Base-by-base conservation (phyloP, 2,113 vertebrate species). In the Oreotrochilus melanogaster region DNA sequence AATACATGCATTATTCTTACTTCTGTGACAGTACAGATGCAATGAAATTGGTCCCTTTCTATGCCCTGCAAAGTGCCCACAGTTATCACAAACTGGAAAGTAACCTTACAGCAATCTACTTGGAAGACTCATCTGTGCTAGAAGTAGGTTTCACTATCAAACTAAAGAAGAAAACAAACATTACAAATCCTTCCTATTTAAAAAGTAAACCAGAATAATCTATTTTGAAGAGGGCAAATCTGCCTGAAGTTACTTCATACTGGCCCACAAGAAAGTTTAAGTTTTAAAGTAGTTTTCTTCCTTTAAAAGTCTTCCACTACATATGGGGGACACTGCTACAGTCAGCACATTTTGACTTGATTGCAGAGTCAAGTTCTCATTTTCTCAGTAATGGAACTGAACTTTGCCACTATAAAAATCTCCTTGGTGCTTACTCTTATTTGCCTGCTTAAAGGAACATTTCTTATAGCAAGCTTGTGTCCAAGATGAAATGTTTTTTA, bases 61-160 rank as follows among this genome's bases (percentile, higher is more conserved):
- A 4, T 53, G 31, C 22, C n/a, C 47, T 0, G 0, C 50, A 18
- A 30, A 83, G 48, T 13, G 5, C 8, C 42, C 45, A 71, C 0
- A 16, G 37, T 25, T 17, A 72, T 28, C 51, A 72, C 14, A 61
- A 56, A 43, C 1, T 79, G 50, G 17, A 67, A 89, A 43, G 19
- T 13, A 67, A 85, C 22, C 28, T 64, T n/a, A 42, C 28, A 23
- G 2, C 33, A 48, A 81, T 17, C 22, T n/a, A 45, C n/a, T 7
- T 58, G 2, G 28, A 62, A 66, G 25, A 62, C 28, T 72, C 14
- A 65, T 23, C 35, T 51, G 4, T 58, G 17, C 47, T 56, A 11
- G 4, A 60, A 42, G 6, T 16, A 82, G 11, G 11, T 33, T 78
- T 58, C 11, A 66, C 6, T 37, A 51, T 22, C 3, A 85, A 84